phyloP scores from a whole-genome alignment of 2,888 invertebrate genomes.

The Sinohyriopsis cumingii region DNA sequence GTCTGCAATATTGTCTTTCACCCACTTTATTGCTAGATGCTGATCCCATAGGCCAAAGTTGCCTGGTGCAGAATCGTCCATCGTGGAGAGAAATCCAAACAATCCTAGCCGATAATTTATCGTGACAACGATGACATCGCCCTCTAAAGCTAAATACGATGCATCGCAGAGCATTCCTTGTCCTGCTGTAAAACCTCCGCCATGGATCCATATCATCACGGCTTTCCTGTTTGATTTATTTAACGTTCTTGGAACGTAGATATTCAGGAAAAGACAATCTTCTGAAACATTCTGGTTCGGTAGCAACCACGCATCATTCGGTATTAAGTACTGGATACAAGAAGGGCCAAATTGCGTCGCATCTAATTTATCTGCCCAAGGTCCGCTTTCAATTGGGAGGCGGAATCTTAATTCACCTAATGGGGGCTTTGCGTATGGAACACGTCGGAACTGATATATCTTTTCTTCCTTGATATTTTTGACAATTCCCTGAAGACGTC shows the following conservation, averaged over 20 bases:
- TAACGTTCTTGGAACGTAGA: slow-evolving; percentile 39
- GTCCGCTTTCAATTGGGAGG: slow-evolving; percentile 16
- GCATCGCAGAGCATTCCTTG: slow-evolving; percentile 41
- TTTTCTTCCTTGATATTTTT: slow-evolving; percentile 7
- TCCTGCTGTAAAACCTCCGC: slow-evolving; percentile 46
- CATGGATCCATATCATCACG: slow-evolving; percentile 55
- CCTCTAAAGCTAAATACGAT: slow-evolving; percentile 34
- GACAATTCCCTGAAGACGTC: slow-evolving; percentile 20
- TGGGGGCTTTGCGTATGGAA: slow-evolving; percentile 46
- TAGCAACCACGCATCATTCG: slow-evolving; percentile 34
- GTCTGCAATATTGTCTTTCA: slow-evolving; percentile 39
- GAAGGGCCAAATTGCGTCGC: slow-evolving; percentile 36
- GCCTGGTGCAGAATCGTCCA: slow-evolving; percentile 27
- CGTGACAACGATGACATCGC: slow-evolving; percentile 49
- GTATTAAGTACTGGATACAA: slow-evolving; percentile 37
- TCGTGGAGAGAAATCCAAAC: slow-evolving; percentile 48
- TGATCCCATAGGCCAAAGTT: slow-evolving; percentile 55
- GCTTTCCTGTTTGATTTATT: slow-evolving; percentile 20
- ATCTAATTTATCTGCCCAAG: slow-evolving; percentile 24
- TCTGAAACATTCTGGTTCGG: slow-evolving; percentile 36
- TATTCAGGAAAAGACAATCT: slow-evolving; percentile 49
- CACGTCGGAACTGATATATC: slow-evolving; percentile 31
- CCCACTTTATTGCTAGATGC: slow-evolving; percentile 46
- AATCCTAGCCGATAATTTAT: slow-evolving; percentile 50
- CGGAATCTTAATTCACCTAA: slow-evolving; percentile 29